phyloP scores from a whole-genome alignment of 2,888 invertebrate species.

The Caenorhabditis virilis region DNA sequence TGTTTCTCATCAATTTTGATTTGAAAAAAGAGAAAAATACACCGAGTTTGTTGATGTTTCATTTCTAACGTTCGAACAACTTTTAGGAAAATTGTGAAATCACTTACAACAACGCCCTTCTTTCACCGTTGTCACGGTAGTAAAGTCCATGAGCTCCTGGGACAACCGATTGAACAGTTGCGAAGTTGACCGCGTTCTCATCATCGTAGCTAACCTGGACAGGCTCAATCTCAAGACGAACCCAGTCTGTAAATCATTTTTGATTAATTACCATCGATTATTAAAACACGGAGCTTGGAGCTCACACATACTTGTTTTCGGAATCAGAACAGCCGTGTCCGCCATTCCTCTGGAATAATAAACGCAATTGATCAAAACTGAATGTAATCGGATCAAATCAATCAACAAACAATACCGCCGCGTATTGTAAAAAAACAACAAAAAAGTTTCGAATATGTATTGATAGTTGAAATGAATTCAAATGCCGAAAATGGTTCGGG shows the following conservation, averaged over 20 bases:
- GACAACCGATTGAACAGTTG: slow-evolving; percentile 56
- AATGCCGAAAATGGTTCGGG: slow-evolving; percentile 9
- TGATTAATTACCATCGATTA: not conserved
- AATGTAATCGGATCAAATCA: too few species aligned
- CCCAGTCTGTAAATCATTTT: slow-evolving; percentile 44
- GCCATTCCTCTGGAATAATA: slow-evolving; percentile 37
- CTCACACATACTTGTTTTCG: slow-evolving; percentile 31
- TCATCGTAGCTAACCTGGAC: slow-evolving; percentile 53
- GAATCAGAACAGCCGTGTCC: slow-evolving; percentile 27
- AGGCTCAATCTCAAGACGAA: slow-evolving; percentile 55
- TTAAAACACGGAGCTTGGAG: not conserved
- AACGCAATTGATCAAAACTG: too few species aligned
- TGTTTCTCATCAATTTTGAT: too few species aligned
- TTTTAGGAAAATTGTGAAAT: not conserved
- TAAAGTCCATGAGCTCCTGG: slow-evolving; percentile 61
- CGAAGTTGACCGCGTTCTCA: slow-evolving; percentile 49
- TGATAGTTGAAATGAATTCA: not conserved
- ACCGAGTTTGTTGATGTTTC: too few species aligned
- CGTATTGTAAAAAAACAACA: too few species aligned
- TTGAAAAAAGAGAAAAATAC: too few species aligned
- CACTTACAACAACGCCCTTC: slow-evolving; percentile 52
- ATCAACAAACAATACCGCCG: too few species aligned
- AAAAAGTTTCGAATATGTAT: too few species aligned
- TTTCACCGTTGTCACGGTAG: slow-evolving; percentile 52
- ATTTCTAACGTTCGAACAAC: too few species aligned